phyloP scores from a whole-genome alignment of 2,797 vertebrate species.

The Halcyon leucocephala region DNA sequence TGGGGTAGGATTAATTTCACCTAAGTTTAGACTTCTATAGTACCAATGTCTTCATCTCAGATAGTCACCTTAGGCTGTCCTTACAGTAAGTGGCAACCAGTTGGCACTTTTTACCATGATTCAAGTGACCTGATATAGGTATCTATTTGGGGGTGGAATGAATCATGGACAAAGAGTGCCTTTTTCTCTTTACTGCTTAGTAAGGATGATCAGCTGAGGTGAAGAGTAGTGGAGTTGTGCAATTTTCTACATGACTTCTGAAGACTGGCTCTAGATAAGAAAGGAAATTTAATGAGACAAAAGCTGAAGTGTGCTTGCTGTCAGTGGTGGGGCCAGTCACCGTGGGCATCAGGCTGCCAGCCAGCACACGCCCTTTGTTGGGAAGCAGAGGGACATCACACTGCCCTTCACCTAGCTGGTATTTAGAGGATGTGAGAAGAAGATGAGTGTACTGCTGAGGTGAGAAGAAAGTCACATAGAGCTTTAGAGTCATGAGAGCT shows the following conservation, averaged over 20 bases:
- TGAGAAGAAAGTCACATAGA: neutral
- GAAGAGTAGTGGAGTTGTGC: neutral
- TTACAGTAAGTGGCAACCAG: conserved; percentile 18
- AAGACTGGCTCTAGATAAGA: neutral
- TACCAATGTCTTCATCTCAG: conserved; percentile 12
- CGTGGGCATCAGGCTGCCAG: fast-evolving
- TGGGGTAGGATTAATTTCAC: conserved; percentile 26
- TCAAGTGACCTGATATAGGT: conserved; percentile 22
- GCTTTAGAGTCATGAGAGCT: neutral
- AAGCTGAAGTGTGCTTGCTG: neutral
- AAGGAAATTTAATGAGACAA: neutral
- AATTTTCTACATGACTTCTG: neutral
- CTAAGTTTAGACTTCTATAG: conserved; percentile 30
- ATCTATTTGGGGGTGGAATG: conserved; percentile 25
- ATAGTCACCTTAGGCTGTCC: conserved; percentile 7
- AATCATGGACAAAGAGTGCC: neutral
- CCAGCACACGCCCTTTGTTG: neutral
- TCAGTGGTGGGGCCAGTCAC: neutral
- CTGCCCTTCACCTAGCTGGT: neutral
- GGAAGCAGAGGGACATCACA: neutral
- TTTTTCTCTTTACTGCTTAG: neutral
- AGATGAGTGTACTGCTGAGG: neutral
- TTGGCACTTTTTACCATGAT: neutral
- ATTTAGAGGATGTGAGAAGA: neutral
- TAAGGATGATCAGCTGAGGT: neutral